A percentile compares a stretch with the other conserved stretches of the same genome.
phyloP scores from a whole-genome alignment of 2,113 vertebrate genomes.

The Myodes glareolus region DNA sequence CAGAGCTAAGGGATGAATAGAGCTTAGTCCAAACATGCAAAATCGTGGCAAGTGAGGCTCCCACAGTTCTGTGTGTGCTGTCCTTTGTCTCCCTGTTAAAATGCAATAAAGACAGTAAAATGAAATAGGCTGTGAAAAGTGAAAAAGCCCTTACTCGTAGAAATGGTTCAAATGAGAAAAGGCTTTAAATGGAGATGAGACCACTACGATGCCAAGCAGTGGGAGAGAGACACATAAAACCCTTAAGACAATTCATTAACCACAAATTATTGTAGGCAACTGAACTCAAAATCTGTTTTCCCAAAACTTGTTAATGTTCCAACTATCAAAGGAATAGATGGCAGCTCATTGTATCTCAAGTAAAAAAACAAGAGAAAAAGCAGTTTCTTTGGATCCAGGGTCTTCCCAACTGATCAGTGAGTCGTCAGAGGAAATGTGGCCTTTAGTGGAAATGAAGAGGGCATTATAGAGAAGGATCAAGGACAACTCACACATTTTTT shows the following conservation, averaged over 20 bases:
- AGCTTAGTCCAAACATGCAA: constrained; percentile 70
- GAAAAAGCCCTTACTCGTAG: constrained; percentile 73
- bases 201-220: constrained; percentile 43
- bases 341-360: background rate
- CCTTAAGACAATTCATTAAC: constrained; percentile 76
- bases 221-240: constrained; percentile 71
- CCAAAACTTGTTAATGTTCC: constrained; percentile 47
- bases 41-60: constrained; percentile 18
- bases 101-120: constrained; percentile 75
- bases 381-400: background rate
- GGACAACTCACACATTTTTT: no score
- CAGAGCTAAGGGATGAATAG: constrained; percentile 35
- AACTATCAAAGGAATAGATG: constrained; percentile 26
- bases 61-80: constrained; percentile 71
- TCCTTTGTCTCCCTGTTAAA: constrained; percentile 79
- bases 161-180: constrained; percentile 70
- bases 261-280: constrained; percentile 60
- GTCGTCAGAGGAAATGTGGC: background rate
- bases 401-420: background rate
- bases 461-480: no score
- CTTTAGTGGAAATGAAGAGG: background rate
- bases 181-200: constrained; percentile 47
- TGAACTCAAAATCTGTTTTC: constrained; percentile 8
- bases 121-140: constrained; percentile 76
- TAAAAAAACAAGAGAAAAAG: background rate